Conservation (phyloP, 2,888 invertebrate species). For the Spialia ferax region DNA sequence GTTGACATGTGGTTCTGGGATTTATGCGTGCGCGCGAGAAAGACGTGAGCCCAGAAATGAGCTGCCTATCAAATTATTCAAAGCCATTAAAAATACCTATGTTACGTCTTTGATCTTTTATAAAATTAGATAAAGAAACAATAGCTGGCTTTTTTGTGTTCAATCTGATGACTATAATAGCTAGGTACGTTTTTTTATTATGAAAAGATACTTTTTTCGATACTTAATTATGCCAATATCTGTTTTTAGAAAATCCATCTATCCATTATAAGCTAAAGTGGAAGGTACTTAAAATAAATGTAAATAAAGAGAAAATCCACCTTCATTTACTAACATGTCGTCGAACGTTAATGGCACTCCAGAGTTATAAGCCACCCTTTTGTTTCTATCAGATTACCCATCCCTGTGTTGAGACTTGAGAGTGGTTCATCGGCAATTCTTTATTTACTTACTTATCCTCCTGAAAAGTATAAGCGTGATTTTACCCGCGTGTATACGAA, state of each 20-base stretch:
- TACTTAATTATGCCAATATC: background rate
- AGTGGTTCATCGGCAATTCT: constrained; percentile 5
- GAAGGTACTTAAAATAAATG: background rate
- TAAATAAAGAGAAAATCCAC: constrained; percentile 2
- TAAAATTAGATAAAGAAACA: no score
- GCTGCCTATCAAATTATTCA: no score
- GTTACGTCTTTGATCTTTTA: no score
- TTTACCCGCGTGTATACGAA: constrained; percentile 9
- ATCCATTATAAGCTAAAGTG: background rate
- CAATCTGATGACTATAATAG: no score
- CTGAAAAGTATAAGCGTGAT: background rate
- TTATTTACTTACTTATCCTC: constrained; percentile 2
- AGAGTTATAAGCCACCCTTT: constrained; percentile 3
- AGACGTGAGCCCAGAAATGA: no score
- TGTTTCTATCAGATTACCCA: constrained; percentile 1
- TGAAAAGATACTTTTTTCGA: background rate
- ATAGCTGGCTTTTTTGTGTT: no score
- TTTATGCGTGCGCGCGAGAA: no score
- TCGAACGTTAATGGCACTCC: background rate
- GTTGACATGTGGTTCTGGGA: no score
- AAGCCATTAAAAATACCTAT: no score
- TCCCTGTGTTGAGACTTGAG: background rate
- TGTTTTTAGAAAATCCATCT: background rate
- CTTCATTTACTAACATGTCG: background rate
- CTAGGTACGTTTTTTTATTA: no score